These are phyloP conservation scores for Leucoptera coffeella DNA, from an alignment of 2,888 invertebrate genomes.

Conservation along the genomic window DNA sequence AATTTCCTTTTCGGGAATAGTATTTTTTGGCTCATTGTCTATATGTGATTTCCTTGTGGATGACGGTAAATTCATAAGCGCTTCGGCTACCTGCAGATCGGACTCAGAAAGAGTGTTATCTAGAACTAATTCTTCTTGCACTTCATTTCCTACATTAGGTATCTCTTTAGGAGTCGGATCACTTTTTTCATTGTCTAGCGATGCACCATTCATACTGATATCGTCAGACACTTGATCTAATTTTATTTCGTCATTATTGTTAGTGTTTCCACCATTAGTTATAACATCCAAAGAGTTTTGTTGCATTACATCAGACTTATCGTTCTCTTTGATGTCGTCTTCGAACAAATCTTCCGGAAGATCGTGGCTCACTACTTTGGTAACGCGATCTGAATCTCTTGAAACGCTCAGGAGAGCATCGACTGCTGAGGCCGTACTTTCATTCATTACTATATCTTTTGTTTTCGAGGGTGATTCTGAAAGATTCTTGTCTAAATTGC, in stretches of 20 bases:
- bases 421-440: constrained; percentile 39
- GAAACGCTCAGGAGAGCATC: constrained; percentile 39
- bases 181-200: neutral
- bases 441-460: constrained; percentile 17
- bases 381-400: constrained; percentile 33
- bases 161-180: neutral
- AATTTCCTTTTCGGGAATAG: constrained; percentile 7
- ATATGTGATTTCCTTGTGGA: constrained; percentile 30
- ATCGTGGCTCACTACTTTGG: constrained; percentile 30
- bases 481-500: neutral
- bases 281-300: neutral
- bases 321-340: constrained; percentile 19
- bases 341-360: constrained; percentile 41
- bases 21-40: constrained; percentile 15
- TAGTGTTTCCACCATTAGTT: neutral
- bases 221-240: neutral
- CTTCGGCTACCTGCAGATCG: constrained; percentile 43
- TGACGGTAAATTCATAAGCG: constrained; percentile 37
- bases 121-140: constrained; percentile 4
- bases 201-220: neutral
- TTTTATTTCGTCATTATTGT: neutral
- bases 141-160: neutral
- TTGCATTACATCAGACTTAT: neutral
- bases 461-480: neutral
- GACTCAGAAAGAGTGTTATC: constrained; percentile 30